These are phyloP conservation scores for Musca vetustissima DNA, from an alignment of 1,140 invertebrate genomes.

Conservation along the genomic window DNA sequence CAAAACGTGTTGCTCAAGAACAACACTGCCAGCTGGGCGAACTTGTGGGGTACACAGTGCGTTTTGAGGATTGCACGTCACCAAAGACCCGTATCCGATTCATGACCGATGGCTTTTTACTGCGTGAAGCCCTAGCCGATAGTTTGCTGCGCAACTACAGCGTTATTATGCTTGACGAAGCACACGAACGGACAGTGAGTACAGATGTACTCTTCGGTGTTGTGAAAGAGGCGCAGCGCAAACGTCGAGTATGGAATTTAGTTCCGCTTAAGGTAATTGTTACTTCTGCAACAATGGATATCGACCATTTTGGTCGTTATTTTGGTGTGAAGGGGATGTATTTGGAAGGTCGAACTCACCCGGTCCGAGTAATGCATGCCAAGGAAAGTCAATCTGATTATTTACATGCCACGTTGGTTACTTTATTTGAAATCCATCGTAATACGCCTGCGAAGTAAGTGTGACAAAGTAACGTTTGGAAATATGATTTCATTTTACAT, in stretches of 20 bases:
- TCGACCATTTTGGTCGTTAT: conserved; percentile 88
- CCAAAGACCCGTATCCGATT: conserved; percentile 77
- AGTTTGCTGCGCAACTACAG: conserved; percentile 70
- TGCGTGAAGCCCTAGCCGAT: conserved; percentile 80
- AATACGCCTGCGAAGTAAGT: conserved; percentile 78
- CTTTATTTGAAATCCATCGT: conserved; percentile 90
- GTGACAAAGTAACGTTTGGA: no score
- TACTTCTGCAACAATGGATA: conserved; percentile 96
- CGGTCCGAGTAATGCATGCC: conserved; percentile 79
- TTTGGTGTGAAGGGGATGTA: conserved; percentile 87
- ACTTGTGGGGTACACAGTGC: conserved; percentile 72
- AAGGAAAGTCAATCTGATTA: conserved; percentile 83
- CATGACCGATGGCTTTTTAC: conserved; percentile 89
- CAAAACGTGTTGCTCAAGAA: conserved; percentile 84
- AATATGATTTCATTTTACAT: no score
- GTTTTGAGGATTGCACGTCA: conserved; percentile 83
- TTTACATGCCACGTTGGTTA: conserved; percentile 75
- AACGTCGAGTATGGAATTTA: conserved; percentile 64
- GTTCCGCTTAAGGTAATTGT: conserved; percentile 74
- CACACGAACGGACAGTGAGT: conserved; percentile 94
- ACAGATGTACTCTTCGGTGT: conserved; percentile 91
- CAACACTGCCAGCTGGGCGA: conserved; percentile 66
- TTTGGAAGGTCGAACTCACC: conserved; percentile 85
- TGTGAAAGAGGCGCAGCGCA: conserved; percentile 75
- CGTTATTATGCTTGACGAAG: conserved; percentile 92